Evolutionary conservation across 1,140 invertebrate species (phyloP), one percentile per base, ranked within the genome.

Genomic region (Aphidius gifuensis): DNA sequence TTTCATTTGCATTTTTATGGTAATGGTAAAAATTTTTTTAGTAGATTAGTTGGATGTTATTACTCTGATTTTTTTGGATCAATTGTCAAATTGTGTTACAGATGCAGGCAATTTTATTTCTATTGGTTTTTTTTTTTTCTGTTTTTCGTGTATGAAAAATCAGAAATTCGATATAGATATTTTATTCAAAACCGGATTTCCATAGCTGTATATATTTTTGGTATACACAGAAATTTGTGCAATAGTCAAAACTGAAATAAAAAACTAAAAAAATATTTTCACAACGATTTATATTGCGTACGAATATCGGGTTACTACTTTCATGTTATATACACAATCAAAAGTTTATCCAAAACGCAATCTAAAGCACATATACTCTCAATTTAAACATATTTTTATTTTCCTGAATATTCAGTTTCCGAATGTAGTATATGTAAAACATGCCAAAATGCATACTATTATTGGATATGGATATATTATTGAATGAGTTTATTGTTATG

Each of bases 311-410:
- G 54, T 62, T 62, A 62, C 51, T 57, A 42, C 61, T 46, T 40
- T 60, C 23, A 40, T 49, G 54, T 53, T 55, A 23, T 44, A 42
- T 55, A 4, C n/a, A n/a, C 6, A 43, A n/a, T 32, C 23, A 46
- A 45, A 57, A 54, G 21, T 62, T 62, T 62, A 62, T 62, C 61
- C 46, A 62, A 62, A 62, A 62, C 47, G 61, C 61, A 57, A 62
- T 62, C 61, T 62, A 54, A 32, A 32, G 23, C 23, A 32, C 23
- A 32, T 32, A 32, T 4, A 32, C 23, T 4, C 23, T 32, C 23
- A 32, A 32, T 32, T 32, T 32, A 32, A 32, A 32, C 23, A 32
- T 44, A 61, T 61, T 61, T 62, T 51, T 62, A 62, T 62, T 62
- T 62, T 58, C 60, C 23, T 32, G 50, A 56, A 62, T 62, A 62